Evolutionary conservation across 2,113 vertebrate species (phyloP), one percentile per base, ranked within the genome.

Genomic region (Grammomys dolichurus): DNA sequence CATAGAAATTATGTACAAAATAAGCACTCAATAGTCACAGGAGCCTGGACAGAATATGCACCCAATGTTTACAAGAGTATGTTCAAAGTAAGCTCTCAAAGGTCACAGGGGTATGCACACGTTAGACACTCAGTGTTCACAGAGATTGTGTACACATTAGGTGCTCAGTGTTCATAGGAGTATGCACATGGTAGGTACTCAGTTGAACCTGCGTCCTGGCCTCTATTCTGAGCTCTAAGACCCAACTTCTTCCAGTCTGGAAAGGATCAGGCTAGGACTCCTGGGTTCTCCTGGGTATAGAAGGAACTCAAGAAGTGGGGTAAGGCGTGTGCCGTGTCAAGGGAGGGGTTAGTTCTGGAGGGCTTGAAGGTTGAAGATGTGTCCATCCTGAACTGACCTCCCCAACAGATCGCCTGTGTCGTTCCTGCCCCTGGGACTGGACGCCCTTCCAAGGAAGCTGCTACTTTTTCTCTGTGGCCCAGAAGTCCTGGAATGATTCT

Each of bases 401-500:
- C 19, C 65, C 54, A 14, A 63, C 69, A 94, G 92, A 8, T 0
- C 7, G 1, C 9, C 67, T 92, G 40, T 92, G 89, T 26, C 67
- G 3, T 1, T 75, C 40, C 26, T 96, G 86, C 54, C 73, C 87
- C 60, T 65, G 86, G 67, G 75, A 65, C 9, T 87, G 90, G 87
- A 65, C 9, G 0, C 2, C 11, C 48, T 87, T 94, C 85, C 72
- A n/a, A 69, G 40, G 16, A 73, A 73, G 54, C 9, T 63, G 77
- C 26, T 95, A 86, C 60, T 87, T 87, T 51, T 94, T 93, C 65
- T 92, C 80, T 58, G 46, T 16, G 7, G 12, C 46, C 28, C 78
- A 40, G 2, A 20, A 6, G 70, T 65, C 40, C 36, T 48, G 86
- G 81, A 75, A 86, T 5, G 17, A 65, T 3, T 75, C 93, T 2